A percentile compares a stretch with the other conserved stretches of the same genome.
phyloP scores from a whole-genome alignment of 2,888 invertebrate genomes.

The Zootermopsis nevadensis region DNA sequence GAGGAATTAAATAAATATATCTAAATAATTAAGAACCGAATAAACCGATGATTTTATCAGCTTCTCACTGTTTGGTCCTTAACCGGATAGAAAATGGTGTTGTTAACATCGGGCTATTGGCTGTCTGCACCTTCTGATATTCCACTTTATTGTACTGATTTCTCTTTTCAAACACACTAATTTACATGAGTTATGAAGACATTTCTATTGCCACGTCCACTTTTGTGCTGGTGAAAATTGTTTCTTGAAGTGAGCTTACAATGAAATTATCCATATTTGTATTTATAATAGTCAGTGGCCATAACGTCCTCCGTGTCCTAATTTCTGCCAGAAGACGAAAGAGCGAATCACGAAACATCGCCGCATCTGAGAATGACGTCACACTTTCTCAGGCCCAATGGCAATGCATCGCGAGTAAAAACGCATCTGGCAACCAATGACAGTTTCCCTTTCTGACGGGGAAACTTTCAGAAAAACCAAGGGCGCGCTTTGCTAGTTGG shows the following conservation, averaged over 20 bases:
- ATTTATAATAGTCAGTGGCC: neutral
- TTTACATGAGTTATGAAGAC: neutral
- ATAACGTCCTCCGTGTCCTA: constrained; percentile 2
- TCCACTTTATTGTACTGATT: neutral
- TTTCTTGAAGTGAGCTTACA: neutral
- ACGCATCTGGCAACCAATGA: constrained; percentile 32
- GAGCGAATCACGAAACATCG: neutral
- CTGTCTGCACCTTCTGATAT: no score
- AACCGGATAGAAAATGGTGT: no score
- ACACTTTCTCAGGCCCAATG: constrained; percentile 31
- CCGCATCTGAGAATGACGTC: neutral
- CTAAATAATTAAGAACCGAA: no score
- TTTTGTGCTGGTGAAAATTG: neutral
- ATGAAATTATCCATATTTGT: neutral
- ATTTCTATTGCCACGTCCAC: neutral
- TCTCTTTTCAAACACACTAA: neutral
- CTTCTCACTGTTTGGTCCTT: no score
- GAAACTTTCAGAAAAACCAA: constrained; percentile 42
- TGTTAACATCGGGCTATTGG: no score
- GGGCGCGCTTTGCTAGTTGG: constrained; percentile 15
- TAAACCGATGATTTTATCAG: no score
- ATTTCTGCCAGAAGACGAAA: constrained; percentile 1
- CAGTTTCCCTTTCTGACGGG: neutral
- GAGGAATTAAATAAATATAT: no score
- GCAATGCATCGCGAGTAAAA: constrained; percentile 27